These are phyloP conservation scores for Ailurus styani DNA, from an alignment of 2,113 vertebrate species.

Conservation along the genomic window DNA sequence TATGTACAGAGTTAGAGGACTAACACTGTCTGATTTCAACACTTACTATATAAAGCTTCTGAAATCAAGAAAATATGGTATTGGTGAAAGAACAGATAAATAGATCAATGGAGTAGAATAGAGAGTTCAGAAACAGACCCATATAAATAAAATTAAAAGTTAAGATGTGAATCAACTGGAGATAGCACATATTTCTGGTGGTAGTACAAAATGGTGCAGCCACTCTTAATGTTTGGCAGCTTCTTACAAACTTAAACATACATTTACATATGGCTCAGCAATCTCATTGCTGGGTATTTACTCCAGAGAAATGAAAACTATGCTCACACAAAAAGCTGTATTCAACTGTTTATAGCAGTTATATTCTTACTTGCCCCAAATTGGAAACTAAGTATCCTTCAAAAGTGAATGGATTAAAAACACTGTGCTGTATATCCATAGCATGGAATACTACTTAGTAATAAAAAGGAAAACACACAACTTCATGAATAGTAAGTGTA, in stretches of 20 bases:
- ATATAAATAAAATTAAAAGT: background rate
- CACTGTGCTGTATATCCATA: background rate
- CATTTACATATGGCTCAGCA: background rate
- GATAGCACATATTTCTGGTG: background rate
- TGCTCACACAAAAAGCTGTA: background rate
- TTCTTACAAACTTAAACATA: background rate
- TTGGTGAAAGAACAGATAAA: background rate
- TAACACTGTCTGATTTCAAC: background rate
- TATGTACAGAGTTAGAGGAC: background rate
- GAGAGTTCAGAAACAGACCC: background rate
- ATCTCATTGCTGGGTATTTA: background rate
- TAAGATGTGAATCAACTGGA: background rate
- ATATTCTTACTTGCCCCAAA: background rate
- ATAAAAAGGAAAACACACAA: background rate
- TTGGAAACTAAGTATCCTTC: background rate
- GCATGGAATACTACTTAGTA: background rate
- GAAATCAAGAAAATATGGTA: background rate
- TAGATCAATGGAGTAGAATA: background rate
- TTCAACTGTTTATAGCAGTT: background rate
- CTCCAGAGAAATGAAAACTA: background rate
- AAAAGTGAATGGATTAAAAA: background rate
- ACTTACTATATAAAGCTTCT: background rate
- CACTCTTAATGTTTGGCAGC: background rate
- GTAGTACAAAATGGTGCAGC: background rate
- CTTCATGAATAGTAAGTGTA: background rate